Conservation (phyloP, 1,140 invertebrate genomes). For the Vanessa tameamea region DNA sequence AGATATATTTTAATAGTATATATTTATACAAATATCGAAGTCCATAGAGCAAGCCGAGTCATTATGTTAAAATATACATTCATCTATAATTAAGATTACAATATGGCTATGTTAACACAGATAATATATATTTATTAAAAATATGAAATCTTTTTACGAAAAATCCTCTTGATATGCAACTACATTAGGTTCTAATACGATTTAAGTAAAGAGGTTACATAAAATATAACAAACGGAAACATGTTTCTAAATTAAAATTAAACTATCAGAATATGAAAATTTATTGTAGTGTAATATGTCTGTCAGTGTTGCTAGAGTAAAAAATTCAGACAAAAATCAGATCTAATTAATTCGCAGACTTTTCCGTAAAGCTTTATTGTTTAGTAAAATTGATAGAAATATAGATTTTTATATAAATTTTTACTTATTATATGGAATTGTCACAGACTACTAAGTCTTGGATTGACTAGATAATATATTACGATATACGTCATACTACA, state of each 20-base stretch:
- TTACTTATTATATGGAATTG: conserved; percentile 1
- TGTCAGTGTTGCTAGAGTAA: not conserved
- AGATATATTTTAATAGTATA: not conserved
- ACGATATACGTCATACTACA: not conserved
- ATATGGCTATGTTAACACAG: not conserved
- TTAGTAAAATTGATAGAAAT: conserved; percentile 14
- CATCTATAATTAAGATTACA: conserved; percentile 4
- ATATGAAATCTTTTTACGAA: conserved; percentile 12
- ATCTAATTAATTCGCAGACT: conserved; percentile 11
- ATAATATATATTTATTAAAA: conserved; percentile 22
- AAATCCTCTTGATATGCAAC: conserved; percentile 10
- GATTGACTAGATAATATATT: conserved; percentile 11
- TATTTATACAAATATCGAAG: conserved; percentile 29
- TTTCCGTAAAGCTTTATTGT: conserved; percentile 7
- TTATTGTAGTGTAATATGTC: not conserved
- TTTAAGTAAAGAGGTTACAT: not conserved
- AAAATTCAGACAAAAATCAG: not conserved
- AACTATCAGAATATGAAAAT: not conserved
- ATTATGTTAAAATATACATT: conserved; percentile 13
- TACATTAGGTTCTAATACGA: not conserved
- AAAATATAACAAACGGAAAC: not conserved
- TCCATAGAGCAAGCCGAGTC: conserved; percentile 37
- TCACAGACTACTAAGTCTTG: not conserved
- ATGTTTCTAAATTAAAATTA: not conserved
- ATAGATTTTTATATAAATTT: conserved; percentile 19